These are phyloP conservation scores for Lumbricus terrestris DNA, from an alignment of 2,888 invertebrate species.

Conservation along the genomic window DNA sequence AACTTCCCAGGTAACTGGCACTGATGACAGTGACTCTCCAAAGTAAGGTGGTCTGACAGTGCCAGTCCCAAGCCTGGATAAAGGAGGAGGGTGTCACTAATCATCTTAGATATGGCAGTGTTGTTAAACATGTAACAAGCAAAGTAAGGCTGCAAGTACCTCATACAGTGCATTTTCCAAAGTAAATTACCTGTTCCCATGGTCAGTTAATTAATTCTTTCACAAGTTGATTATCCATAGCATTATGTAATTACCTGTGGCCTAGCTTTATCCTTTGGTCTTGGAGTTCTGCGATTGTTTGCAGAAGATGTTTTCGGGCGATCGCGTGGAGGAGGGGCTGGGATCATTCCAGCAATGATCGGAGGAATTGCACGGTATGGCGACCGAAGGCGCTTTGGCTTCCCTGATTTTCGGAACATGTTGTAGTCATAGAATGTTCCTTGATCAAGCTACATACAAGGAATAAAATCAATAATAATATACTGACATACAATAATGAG, in stretches of 20 bases:
- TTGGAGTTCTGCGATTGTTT: background rate
- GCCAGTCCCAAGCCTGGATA: too few species aligned
- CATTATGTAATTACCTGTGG: background rate
- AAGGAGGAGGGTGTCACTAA: too few species aligned
- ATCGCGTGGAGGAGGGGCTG: conserved; percentile 8
- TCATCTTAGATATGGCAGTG: too few species aligned
- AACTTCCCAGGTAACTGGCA: background rate
- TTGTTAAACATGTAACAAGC: too few species aligned
- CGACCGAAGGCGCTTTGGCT: background rate
- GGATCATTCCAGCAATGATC: conserved; percentile 4
- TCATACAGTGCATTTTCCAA: too few species aligned
- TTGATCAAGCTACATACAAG: background rate
- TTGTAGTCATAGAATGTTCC: background rate
- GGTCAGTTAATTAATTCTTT: background rate
- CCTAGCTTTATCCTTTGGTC: background rate
- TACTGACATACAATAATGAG: too few species aligned
- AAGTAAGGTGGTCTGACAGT: background rate
- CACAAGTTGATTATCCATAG: background rate
- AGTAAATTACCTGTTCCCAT: background rate
- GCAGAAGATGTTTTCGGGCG: background rate
- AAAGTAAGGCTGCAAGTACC: too few species aligned
- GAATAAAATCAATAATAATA: too few species aligned
- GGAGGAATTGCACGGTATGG: background rate
- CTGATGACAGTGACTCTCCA: background rate
- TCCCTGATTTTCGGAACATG: background rate